Conservation (phyloP, 2,888 invertebrate species). For the Neoitamus cyanurus region DNA sequence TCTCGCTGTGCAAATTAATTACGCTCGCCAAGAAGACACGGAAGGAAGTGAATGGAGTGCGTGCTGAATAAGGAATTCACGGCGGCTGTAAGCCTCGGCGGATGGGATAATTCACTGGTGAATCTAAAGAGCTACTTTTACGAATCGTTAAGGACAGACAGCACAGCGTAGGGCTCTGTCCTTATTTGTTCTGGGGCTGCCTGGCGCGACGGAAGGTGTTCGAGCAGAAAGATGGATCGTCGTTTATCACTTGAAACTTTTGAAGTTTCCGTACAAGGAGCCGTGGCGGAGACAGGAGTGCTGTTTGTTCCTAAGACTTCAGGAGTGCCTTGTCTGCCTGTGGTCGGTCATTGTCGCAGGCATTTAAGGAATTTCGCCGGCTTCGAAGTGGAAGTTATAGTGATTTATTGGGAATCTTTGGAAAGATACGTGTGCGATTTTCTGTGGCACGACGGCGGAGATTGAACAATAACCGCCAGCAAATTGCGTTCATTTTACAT, state of each 20-base stretch:
- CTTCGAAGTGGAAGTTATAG: neutral
- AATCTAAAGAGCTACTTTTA: neutral
- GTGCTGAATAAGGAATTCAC: neutral
- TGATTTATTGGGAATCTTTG: neutral
- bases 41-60: neutral
- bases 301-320: neutral
- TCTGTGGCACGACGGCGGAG: neutral
- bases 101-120: neutral
- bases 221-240: neutral
- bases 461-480: neutral
- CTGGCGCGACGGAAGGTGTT: neutral
- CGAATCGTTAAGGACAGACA: neutral
- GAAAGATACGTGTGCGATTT: neutral
- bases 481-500: neutral
- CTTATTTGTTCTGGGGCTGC: neutral
- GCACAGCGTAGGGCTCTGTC: neutral
- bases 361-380: neutral
- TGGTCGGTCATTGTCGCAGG: conserved; percentile 1
- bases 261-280: neutral
- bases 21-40: neutral
- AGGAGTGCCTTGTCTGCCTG: neutral
- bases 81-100: neutral
- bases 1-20: neutral
- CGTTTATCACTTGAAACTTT: conserved; percentile 5
- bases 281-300: neutral